Base-by-base conservation (phyloP, 2,113 vertebrate species). In the Mola mola region DNA sequence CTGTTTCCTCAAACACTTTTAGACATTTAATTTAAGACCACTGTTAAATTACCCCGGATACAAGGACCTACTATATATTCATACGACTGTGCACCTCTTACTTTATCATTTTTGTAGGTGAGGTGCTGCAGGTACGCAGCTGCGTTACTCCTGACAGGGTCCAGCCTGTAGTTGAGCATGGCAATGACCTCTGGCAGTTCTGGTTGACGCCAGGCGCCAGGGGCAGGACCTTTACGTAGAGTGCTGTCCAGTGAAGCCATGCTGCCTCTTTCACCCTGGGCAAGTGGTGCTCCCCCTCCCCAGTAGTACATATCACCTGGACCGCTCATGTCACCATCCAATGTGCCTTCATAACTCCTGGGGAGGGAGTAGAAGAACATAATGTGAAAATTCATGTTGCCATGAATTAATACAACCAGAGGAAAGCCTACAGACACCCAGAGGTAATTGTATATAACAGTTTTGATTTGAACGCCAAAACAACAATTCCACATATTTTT, bases 101-200 rank as follows among this genome's bases (percentile, higher is more conserved):
- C 92, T 86, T 97, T 96, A 83, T 99, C 97, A 0, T 99, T 99
- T 42, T 94, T 96, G 72, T 93, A 99, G 74, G 95, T 98, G 74
- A 98, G 90, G 78, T 99, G 97, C 65, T 99, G 97, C 79, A 99
- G 90, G 78, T 94, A 99, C 0, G 97, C 96, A 0, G 97, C 97
- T 0, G 97, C 97, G 0, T 99, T 99, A 88, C 95, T 95, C 78
- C 91, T 95, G 70, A 98, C 97, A 0, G 97, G 92, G 2, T 98
- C 97, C 75, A 98, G 82, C 1, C 94, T 93, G 83, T 96, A 98
- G 60, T 93, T 96, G 11, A 99, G 92, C 96, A 99, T 98, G 73
- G 94, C 95, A 0, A 98, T 95, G 49, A 99, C 97, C 87, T 99
- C 97, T 0, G 96, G 93, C n/a, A 99, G 91, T 79, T 98, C 96